Base-by-base conservation (phyloP, 1,140 invertebrate genomes). In the Drosophila ercepeae region DNA sequence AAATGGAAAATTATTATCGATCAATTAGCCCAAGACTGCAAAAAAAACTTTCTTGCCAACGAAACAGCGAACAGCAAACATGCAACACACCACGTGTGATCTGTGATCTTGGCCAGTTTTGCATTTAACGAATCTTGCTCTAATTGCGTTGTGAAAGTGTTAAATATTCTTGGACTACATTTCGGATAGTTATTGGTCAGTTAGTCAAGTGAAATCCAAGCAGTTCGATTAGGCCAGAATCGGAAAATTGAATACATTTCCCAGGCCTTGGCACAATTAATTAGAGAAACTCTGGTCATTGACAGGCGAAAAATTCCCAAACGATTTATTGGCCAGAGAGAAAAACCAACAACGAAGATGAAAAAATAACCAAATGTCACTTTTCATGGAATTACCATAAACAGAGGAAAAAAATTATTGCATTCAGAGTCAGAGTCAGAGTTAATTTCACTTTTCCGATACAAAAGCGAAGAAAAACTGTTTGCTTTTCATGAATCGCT, bases 1-100 rank as follows among this genome's bases (percentile, higher is more conserved):
- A 89, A 75, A 75, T 89, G 86, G 81, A 89, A 89, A 89, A 89
- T 78, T 89, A 89, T 89, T 89, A 86, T 89, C 79, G 79, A 89
- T 89, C 74, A 89, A 89, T 89, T 89, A 89, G 83, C 83, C 76
- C 77, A 86, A 74, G 45, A 68, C 78, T 82, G 83, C 77, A 82
- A 88, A 86, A 86, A 25, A 49, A 63, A 67, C 63, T 65, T 67
- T 67, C 60, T 32, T 65, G 23, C 21, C 16, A n/a, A n/a, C n/a
- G n/a, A n/a, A n/a, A 8, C 32, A 39, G 59, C 27, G 44, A 4
- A 14, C 48, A 25, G 60, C 27, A 36, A 3, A 19, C 78, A 78
- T 83, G 78, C 78, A 61, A 63, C 53, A 36, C 41, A 21, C 41
- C 60, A 73, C 67, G 63, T 78, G 74, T 61, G 4, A 14, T 46